phyloP scores from a whole-genome alignment of 2,888 invertebrate genomes.

The Tillus elongatus region DNA sequence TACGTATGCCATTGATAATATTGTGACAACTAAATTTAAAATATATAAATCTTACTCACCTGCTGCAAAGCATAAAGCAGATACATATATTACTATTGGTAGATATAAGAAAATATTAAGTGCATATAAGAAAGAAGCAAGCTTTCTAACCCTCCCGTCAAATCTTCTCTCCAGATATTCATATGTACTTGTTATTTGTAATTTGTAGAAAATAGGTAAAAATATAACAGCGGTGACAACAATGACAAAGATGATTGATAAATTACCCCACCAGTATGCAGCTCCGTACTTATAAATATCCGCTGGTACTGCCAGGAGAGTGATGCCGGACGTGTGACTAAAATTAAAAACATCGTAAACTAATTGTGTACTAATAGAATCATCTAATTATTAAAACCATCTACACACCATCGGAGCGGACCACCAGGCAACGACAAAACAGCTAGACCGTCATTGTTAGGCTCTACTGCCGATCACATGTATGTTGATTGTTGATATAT shows the following conservation, averaged over 20 bases:
- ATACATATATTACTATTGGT: slow-evolving; percentile 57
- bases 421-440: too few relatives aligned
- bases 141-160: slow-evolving; percentile 46
- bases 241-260: slow-evolving; percentile 37
- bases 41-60: slow-evolving; percentile 39
- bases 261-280: slow-evolving; percentile 45
- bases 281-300: slow-evolving; percentile 62
- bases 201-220: slow-evolving; percentile 55
- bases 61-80: slow-evolving; percentile 55
- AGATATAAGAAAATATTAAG: slow-evolving; percentile 48
- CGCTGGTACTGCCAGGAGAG: slow-evolving; percentile 59
- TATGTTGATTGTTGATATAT: too few relatives aligned
- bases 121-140: slow-evolving; percentile 50
- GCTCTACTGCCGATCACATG: too few relatives aligned
- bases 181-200: slow-evolving; percentile 57
- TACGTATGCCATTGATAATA: too few relatives aligned
- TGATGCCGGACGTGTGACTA: slow-evolving; percentile 46
- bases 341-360: too few relatives aligned
- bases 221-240: slow-evolving; percentile 35
- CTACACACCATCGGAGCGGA: too few relatives aligned
- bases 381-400: too few relatives aligned
- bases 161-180: slow-evolving; percentile 55
- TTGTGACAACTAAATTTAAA: too few relatives aligned
- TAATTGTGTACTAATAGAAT: too few relatives aligned
- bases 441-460: too few relatives aligned